A percentile compares a stretch with the other conserved stretches of the same genome.
These are phyloP conservation scores for Halictus quadricinctus DNA, from an alignment of 2,888 invertebrate species.

Conservation along the genomic window DNA sequence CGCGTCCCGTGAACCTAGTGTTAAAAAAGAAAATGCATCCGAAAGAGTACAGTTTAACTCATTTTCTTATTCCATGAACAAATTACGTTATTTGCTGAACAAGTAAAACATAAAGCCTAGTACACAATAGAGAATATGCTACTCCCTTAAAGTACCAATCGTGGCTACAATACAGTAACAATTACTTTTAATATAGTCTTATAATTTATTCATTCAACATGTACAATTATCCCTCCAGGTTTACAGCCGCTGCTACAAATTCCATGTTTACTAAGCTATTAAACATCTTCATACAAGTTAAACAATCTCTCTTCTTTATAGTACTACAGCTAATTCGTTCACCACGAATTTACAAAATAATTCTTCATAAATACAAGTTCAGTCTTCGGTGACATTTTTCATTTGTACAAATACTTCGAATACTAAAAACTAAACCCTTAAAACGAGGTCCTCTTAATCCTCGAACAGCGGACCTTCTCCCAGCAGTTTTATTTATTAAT, in stretches of 20 bases:
- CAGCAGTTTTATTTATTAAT: background rate
- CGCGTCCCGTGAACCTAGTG: background rate
- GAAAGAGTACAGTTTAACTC: background rate
- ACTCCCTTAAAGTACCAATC: conserved; percentile 26
- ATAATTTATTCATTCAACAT: conserved; percentile 22
- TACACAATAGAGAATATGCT: conserved; percentile 30
- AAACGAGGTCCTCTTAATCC: background rate
- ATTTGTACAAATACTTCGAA: conserved; percentile 4
- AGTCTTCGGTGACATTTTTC: conserved; percentile 1
- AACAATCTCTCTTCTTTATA: background rate
- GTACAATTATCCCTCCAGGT: conserved; percentile 22
- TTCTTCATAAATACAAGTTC: conserved; percentile 3
- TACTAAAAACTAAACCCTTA: conserved; percentile 28
- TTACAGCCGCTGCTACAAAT: background rate
- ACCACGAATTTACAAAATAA: conserved; percentile 19
- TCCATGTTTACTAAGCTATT: background rate
- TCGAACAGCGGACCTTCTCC: too few relatives aligned
- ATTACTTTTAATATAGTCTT: conserved; percentile 36
- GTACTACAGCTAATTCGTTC: background rate
- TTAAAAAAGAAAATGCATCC: background rate
- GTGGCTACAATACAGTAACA: conserved; percentile 18
- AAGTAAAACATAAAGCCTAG: conserved; percentile 32
- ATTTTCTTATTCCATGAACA: conserved; percentile 13
- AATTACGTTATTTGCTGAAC: conserved; percentile 29
- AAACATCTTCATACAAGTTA: conserved; percentile 6